phyloP scores from a whole-genome alignment of 2,888 invertebrate species.

The Dioctria linearis region DNA sequence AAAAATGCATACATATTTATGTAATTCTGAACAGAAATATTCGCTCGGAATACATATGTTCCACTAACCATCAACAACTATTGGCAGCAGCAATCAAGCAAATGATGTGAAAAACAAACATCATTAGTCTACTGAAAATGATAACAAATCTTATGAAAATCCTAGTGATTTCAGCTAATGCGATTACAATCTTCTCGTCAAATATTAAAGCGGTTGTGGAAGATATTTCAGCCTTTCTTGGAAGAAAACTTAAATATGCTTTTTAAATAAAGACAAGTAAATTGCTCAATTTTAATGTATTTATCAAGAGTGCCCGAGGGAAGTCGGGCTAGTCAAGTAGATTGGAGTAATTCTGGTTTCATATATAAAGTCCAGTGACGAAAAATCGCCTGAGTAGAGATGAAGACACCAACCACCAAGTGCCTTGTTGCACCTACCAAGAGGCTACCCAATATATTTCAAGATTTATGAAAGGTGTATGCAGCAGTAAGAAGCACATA shows the following conservation, averaged over 20 bases:
- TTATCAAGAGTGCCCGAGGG: conserved; percentile 36
- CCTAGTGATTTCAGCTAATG: conserved; percentile 28
- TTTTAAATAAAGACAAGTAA: conserved; percentile 37
- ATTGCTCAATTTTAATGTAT: conserved; percentile 49
- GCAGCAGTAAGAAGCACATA: not conserved
- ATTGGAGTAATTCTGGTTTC: not conserved
- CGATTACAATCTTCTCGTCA: conserved; percentile 25
- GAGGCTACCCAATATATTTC: too few relatives aligned
- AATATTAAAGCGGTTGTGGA: not conserved
- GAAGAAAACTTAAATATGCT: conserved; percentile 7
- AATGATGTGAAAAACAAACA: conserved; percentile 25
- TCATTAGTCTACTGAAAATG: conserved; percentile 13
- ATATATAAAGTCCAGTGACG: conserved; percentile 13
- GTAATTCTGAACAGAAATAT: not conserved
- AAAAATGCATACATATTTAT: too few relatives aligned
- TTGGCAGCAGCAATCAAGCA: not conserved
- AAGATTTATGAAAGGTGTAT: not conserved
- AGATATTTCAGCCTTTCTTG: not conserved
- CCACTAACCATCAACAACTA: not conserved
- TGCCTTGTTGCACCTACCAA: conserved; percentile 14
- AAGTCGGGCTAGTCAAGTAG: not conserved
- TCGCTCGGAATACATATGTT: not conserved
- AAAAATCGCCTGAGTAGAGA: conserved; percentile 28
- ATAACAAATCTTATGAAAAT: conserved; percentile 25
- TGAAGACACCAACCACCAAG: conserved; percentile 12